phyloP scores from a whole-genome alignment of 2,888 invertebrate species.

The Eucera pruinosa region DNA sequence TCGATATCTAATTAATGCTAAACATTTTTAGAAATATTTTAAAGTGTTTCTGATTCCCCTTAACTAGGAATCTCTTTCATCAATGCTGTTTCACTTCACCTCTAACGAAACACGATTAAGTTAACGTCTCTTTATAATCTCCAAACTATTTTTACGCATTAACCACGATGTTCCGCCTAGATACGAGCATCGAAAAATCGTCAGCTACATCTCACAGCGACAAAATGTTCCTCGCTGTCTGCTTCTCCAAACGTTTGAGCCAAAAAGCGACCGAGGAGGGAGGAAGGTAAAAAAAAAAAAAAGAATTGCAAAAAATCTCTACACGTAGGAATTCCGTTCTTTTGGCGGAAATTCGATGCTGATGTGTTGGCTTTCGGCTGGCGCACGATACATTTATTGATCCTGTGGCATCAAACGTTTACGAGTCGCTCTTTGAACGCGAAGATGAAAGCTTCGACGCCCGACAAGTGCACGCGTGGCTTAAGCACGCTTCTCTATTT shows the following conservation, averaged over 20 bases:
- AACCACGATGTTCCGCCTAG: too few species aligned
- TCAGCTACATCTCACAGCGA: slow-evolving; percentile 7
- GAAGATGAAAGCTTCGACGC: slow-evolving; percentile 79
- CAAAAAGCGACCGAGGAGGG: background rate
- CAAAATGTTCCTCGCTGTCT: background rate
- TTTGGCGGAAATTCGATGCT: slow-evolving; percentile 54
- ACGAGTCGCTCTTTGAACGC: slow-evolving; percentile 76
- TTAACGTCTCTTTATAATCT: too few species aligned
- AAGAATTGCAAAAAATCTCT: slow-evolving; percentile 1
- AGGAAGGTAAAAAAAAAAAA: background rate
- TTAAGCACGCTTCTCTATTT: slow-evolving; percentile 77
- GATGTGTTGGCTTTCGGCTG: slow-evolving; percentile 61
- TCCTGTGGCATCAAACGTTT: slow-evolving; percentile 75
- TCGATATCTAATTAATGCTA: background rate
- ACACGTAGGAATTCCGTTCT: slow-evolving; percentile 51
- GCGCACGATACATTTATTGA: slow-evolving; percentile 73
- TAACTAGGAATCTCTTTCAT: too few species aligned
- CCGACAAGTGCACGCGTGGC: slow-evolving; percentile 74
- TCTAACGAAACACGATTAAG: too few species aligned
- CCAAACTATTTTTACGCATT: background rate
- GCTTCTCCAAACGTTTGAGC: slow-evolving; percentile 17
- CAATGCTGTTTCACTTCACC: too few species aligned
- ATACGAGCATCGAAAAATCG: background rate
- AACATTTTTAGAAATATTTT: background rate
- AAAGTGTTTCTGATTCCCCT: too few species aligned